Conservation (phyloP, 2,113 vertebrate genomes). For the Catharus bicknelli region DNA sequence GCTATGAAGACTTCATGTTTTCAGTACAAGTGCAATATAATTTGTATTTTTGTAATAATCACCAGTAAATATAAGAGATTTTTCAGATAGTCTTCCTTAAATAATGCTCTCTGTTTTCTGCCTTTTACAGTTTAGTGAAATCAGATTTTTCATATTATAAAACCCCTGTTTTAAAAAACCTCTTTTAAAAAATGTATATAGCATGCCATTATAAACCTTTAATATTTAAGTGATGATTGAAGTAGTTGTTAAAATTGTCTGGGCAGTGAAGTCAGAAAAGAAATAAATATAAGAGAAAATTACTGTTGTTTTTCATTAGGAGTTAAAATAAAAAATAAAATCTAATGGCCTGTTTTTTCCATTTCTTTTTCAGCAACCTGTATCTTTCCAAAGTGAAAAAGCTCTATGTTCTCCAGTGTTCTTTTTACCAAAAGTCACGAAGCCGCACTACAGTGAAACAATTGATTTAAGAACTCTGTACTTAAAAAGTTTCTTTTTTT, state of each 20-base stretch:
- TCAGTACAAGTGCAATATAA: constrained; percentile 6
- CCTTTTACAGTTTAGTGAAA: neutral
- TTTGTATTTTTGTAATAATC: constrained; percentile 8
- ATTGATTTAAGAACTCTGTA: neutral
- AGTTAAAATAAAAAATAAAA: neutral
- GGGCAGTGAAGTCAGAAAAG: neutral
- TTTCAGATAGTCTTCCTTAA: neutral
- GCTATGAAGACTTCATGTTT: constrained; percentile 21
- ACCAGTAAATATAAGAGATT: neutral
- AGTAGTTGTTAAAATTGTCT: neutral
- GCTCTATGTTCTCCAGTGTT: neutral
- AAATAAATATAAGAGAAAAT: neutral
- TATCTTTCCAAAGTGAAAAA: neutral
- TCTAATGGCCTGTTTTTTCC: neutral
- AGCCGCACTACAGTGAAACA: rapidly evolving
- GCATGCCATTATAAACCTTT: neutral
- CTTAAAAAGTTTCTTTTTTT: neutral
- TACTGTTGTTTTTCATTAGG: neutral
- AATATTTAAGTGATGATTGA: neutral
- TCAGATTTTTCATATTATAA: neutral
- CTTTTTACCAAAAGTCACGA: neutral
- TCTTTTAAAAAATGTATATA: too few species aligned
- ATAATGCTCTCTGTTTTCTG: neutral
- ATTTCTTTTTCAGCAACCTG: neutral
- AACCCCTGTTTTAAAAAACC: rapidly evolving